These are phyloP conservation scores for Myripristis jacobus DNA, from an alignment of 2,797 vertebrate genomes.

Conservation along the genomic window DNA sequence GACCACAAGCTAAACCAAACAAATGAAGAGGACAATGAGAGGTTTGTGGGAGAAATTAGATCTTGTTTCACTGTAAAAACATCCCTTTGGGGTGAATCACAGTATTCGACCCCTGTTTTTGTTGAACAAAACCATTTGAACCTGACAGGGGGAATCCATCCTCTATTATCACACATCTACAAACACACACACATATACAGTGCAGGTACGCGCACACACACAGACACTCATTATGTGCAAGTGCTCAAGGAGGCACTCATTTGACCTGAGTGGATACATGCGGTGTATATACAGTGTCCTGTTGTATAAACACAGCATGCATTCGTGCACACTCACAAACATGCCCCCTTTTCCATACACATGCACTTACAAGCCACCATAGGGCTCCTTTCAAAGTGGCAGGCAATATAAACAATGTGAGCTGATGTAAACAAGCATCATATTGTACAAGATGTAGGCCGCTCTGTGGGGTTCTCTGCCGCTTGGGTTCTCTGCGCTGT, in stretches of 20 bases:
- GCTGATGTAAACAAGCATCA: constrained; percentile 63
- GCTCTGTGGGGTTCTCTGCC: constrained; percentile 15
- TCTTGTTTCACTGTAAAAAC: neutral
- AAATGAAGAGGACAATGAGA: neutral
- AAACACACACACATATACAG: constrained; percentile 17
- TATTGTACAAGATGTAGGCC: constrained; percentile 37
- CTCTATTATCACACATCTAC: constrained; percentile 14
- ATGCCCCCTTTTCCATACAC: constrained; percentile 21
- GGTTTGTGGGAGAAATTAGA: neutral
- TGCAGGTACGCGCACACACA: constrained; percentile 12
- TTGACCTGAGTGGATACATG: constrained; percentile 38
- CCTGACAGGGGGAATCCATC: constrained; percentile 14
- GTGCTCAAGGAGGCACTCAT: constrained; percentile 50
- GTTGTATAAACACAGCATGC: constrained; percentile 47
- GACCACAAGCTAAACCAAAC: constrained; percentile 1
- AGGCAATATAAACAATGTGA: constrained; percentile 55
- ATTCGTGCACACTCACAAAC: constrained; percentile 51
- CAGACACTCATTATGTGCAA: constrained; percentile 26
- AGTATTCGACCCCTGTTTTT: neutral
- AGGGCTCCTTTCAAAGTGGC: constrained; percentile 54
- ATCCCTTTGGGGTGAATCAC: neutral
- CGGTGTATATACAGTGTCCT: constrained; percentile 25
- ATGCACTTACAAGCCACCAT: constrained; percentile 30
- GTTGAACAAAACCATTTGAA: too few relatives aligned
- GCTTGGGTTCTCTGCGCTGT: constrained; percentile 43